Percentiles rank a stretch among this genome's conserved stretches.
These are phyloP conservation scores for Pseudorhombus dupliciocellatus DNA, from an alignment of 2,113 vertebrate species.

Conservation along the genomic window DNA sequence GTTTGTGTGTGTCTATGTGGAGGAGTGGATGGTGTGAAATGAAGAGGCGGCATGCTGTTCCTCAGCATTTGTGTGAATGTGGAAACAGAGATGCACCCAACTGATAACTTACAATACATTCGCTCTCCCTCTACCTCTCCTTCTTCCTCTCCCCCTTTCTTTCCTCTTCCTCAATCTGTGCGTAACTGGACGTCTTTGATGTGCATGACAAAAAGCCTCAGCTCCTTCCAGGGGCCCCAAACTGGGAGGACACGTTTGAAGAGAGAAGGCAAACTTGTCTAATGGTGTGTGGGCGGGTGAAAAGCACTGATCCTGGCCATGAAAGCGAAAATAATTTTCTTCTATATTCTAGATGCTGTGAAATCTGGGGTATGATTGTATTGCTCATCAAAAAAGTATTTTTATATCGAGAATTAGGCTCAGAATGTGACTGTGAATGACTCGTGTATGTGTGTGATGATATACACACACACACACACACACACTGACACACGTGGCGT, in stretches of 20 bases:
- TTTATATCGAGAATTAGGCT: constrained; percentile 1
- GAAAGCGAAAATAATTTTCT: constrained; percentile 41
- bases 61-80: constrained; percentile 42
- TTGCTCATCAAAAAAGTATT: background rate
- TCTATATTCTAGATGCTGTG: constrained; percentile 26
- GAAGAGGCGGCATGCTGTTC: constrained; percentile 51
- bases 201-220: constrained; percentile 41
- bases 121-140: constrained; percentile 14
- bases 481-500: background rate
- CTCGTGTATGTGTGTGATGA: background rate
- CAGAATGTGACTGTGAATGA: constrained; percentile 6
- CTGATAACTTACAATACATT: constrained; percentile 37
- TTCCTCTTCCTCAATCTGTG: constrained; percentile 32
- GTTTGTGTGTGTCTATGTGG: background rate
- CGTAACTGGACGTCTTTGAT: constrained; percentile 73
- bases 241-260: constrained; percentile 67
- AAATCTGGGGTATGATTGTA: constrained; percentile 20
- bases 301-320: constrained; percentile 45
- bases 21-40: constrained; percentile 48
- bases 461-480: background rate
- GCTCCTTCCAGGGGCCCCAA: constrained; percentile 64
- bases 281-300: constrained; percentile 69
- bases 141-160: background rate
- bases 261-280: constrained; percentile 64
- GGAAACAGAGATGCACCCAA: constrained; percentile 50